Base-by-base conservation (phyloP, 1,140 invertebrate genomes). In the Cyclina sinensis region DNA sequence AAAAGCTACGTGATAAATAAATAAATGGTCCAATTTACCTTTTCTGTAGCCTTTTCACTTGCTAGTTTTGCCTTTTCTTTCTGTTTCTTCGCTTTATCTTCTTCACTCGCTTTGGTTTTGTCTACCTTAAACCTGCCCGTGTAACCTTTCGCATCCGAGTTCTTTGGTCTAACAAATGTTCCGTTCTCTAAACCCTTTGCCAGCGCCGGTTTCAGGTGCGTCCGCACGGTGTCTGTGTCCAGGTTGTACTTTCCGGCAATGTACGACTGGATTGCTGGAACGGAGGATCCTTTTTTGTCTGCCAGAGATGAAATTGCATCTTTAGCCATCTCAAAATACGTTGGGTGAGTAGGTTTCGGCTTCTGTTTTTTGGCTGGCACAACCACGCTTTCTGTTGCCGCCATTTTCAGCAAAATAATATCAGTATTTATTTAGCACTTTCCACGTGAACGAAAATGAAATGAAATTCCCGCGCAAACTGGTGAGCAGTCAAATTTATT, bases 91-190 rank as follows among this genome's bases (percentile, higher is more conserved):
- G 48, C 86, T 37, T 88, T 88, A 1, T 16, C 70, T 76, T 82
- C 86, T 21, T 82, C 65, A 18, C 21, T 43, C 4, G 32, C 43
- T 27, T 88, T 88, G 9, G 54, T 46, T 62, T 88, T 88, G 39
- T 88, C 39, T 4, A 88, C 30, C 39, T 76, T 81, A 37, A 88
- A 88, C 7, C 86, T 43, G 16, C 86, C 86, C 14, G 79, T 83
- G 37, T 74, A 88, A 2, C 86, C 86, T 57, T 88, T 88, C 4
- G 86, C 78, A 62, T 88, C 86, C 18, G 86, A 88, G 51, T 74
- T 51, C 39, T 88, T 88, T 11, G 86, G 86, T 39, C 86, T 65
- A 12, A 73, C 68, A 18, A 88, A 62, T 9, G 43, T n/a, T n/a
- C 86, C 86, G 18, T 62, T 57, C 18, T 81, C 79, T 18, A 88